These are phyloP conservation scores for Anabas testudineus DNA, from an alignment of 2,797 vertebrate species.

Conservation along the genomic window DNA sequence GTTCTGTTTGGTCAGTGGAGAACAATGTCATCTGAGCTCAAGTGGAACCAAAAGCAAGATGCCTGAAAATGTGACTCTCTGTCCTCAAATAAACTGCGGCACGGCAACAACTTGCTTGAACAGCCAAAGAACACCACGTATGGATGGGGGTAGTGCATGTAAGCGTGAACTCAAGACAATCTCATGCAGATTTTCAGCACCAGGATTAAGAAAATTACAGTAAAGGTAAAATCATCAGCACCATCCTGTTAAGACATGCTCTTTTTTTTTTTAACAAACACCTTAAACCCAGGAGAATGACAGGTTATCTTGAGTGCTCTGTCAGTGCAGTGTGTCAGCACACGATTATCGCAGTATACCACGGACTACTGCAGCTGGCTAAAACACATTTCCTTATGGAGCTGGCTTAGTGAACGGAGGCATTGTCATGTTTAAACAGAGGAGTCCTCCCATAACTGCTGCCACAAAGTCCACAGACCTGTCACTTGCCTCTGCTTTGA, in stretches of 20 bases:
- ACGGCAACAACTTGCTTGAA: neutral
- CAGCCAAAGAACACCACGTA: neutral
- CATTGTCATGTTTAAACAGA: too few relatives aligned
- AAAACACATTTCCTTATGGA: too few relatives aligned
- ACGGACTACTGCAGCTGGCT: conserved; percentile 3
- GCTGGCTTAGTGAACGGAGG: neutral
- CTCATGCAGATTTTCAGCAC: too few relatives aligned
- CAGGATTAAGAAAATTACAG: neutral
- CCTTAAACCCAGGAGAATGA: neutral
- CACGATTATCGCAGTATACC: neutral
- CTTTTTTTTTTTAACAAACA: neutral
- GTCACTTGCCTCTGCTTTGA: too few relatives aligned
- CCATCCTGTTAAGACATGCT: neutral
- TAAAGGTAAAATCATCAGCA: neutral
- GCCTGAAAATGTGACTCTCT: neutral
- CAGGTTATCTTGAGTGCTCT: neutral
- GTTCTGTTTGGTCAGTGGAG: conserved; percentile 12
- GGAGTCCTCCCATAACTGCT: too few relatives aligned
- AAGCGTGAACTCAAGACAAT: too few relatives aligned
- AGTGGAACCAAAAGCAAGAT: conserved; percentile 13
- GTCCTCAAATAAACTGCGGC: conserved; percentile 10
- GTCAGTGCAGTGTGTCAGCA: neutral
- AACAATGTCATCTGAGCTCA: conserved; percentile 12
- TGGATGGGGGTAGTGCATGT: too few relatives aligned
- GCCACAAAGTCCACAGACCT: too few relatives aligned